These are phyloP conservation scores for Himalopsyche tibetana DNA, from an alignment of 2,888 invertebrate species.

Conservation along the genomic window DNA sequence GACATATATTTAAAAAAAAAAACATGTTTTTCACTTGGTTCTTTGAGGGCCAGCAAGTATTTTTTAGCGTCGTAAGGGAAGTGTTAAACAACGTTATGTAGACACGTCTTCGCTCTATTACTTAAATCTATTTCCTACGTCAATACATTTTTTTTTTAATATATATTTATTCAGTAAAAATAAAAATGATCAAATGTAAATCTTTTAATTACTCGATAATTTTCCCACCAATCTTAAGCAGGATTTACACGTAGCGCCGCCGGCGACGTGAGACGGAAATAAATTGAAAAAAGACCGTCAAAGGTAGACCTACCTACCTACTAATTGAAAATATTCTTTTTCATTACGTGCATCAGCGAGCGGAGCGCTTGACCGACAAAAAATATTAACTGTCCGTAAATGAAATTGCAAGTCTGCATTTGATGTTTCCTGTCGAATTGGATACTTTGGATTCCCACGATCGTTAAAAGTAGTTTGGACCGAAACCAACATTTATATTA, in stretches of 20 bases:
- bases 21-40: no score
- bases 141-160: no score
- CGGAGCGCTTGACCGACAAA: not conserved
- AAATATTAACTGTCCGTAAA: not conserved
- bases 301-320: not conserved
- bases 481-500: no score
- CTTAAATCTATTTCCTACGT: no score
- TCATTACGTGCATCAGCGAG: conserved; percentile 2
- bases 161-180: no score
- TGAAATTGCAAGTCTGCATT: conserved; percentile 7
- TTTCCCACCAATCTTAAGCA: not conserved
- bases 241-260: conserved; percentile 13
- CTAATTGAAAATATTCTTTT: conserved; percentile 1
- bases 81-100: no score
- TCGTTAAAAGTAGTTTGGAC: no score
- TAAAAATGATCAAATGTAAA: not conserved
- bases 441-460: no score
- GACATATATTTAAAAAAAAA: no score
- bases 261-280: conserved; percentile 16
- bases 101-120: no score
- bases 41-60: no score
- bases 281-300: conserved; percentile 25
- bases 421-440: not conserved
- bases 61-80: no score
- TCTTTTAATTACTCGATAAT: not conserved